phyloP scores from a whole-genome alignment of 2,888 invertebrate genomes.

The Chrysodeixis includens region DNA sequence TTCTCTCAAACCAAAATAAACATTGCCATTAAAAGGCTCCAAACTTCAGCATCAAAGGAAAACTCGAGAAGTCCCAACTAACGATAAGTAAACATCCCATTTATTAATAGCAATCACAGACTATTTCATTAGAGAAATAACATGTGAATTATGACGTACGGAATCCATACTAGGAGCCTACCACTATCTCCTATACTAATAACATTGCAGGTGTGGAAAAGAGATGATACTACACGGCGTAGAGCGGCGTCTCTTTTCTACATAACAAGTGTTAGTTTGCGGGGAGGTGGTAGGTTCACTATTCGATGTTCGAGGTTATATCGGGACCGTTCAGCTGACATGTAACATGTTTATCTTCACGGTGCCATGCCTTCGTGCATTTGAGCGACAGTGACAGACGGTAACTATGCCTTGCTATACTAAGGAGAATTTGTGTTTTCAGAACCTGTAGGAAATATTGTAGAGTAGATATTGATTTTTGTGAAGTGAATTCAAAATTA shows the following conservation, averaged over 20 bases:
- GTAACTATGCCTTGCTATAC: constrained; percentile 17
- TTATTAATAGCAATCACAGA: not conserved
- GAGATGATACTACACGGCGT: too few species aligned
- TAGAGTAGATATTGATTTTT: not conserved
- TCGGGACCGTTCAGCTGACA: constrained; percentile 55
- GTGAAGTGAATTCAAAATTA: too few species aligned
- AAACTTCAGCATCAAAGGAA: not conserved
- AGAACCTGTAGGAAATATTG: not conserved
- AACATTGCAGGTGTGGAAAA: too few species aligned
- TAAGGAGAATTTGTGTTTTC: constrained; percentile 4
- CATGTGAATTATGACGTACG: constrained; percentile 27
- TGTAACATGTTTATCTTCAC: constrained; percentile 61
- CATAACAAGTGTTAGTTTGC: too few species aligned
- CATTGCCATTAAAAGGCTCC: not conserved
- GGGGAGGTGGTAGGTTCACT: not conserved
- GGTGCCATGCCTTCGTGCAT: constrained; percentile 45
- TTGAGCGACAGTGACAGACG: constrained; percentile 47
- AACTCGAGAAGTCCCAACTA: not conserved
- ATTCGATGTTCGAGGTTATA: constrained; percentile 37
- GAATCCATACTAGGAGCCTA: constrained; percentile 28
- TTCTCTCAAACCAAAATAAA: not conserved
- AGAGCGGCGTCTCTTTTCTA: too few species aligned
- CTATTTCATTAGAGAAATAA: constrained; percentile 33
- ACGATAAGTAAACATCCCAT: not conserved
- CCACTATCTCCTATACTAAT: too few species aligned